Percentiles rank a stretch among this genome's conserved stretches.
These are phyloP conservation scores for Magallana nippona DNA, from an alignment of 2,888 invertebrate genomes.

Conservation along the genomic window DNA sequence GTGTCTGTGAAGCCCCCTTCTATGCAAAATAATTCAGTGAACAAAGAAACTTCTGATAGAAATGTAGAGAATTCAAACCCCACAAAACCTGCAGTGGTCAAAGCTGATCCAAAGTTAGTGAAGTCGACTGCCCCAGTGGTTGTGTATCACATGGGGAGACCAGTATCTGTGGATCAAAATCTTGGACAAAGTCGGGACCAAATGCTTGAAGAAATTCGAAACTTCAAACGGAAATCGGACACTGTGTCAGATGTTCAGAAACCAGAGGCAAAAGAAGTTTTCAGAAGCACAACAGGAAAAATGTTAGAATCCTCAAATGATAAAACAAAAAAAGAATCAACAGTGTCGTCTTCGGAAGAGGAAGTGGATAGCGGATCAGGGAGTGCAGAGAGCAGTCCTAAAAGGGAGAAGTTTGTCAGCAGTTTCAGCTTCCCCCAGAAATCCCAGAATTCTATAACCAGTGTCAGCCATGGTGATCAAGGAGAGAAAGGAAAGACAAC, in stretches of 20 bases:
- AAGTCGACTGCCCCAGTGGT: constrained; percentile 10
- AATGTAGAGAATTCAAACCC: constrained; percentile 1
- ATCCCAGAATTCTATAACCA: constrained; percentile 10
- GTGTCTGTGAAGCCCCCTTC: background rate
- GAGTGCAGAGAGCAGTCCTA: constrained; percentile 26
- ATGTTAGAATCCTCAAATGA: background rate
- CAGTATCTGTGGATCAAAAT: constrained; percentile 28
- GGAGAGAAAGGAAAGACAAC: constrained; percentile 46
- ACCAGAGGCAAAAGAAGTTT: constrained; percentile 11
- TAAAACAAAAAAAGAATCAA: background rate
- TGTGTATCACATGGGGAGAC: constrained; percentile 29
- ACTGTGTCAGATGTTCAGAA: background rate
- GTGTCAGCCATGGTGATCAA: background rate
- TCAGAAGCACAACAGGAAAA: background rate
- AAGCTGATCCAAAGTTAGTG: background rate
- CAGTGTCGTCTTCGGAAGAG: background rate
- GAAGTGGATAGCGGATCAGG: constrained; percentile 39
- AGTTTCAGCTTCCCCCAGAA: constrained; percentile 41
- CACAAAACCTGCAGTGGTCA: constrained; percentile 10
- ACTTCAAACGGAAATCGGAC: constrained; percentile 48
- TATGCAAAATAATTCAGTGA: background rate
- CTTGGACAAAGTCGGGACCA: constrained; percentile 47
- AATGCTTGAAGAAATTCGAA: constrained; percentile 57
- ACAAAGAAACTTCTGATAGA: background rate
- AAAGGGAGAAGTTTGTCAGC: constrained; percentile 38